Conservation (phyloP, 2,113 vertebrate genomes). For the Eulemur macaco region DNA sequence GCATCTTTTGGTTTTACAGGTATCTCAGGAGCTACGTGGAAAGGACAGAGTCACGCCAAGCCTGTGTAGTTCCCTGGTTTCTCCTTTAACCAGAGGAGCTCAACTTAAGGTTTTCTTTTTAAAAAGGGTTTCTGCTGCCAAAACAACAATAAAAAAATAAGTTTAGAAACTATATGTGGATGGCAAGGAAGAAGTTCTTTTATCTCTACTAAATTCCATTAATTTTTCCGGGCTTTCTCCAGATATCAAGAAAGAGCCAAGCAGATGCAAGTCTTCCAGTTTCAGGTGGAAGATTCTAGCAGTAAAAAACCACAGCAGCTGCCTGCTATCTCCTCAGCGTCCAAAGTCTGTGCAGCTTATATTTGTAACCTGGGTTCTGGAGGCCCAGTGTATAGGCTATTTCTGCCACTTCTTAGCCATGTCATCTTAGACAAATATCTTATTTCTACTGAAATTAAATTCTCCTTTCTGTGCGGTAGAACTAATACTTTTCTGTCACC, state of each 20-base stretch:
- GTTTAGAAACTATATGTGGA: background rate
- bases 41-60: background rate
- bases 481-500: background rate
- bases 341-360: background rate
- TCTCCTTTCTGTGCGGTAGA: background rate
- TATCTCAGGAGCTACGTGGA: background rate
- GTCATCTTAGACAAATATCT: background rate
- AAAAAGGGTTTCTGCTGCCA: background rate
- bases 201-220: background rate
- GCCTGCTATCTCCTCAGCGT: background rate
- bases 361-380: background rate
- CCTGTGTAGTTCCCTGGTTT: background rate
- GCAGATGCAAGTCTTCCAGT: background rate
- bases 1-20: background rate
- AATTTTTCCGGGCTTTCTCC: background rate
- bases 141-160: background rate
- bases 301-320: background rate
- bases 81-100: background rate
- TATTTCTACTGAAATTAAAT: constrained; percentile 34
- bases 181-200: background rate
- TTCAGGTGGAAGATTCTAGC: background rate
- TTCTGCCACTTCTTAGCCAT: background rate
- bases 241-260: background rate
- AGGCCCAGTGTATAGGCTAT: background rate
- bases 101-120: background rate